These are phyloP conservation scores for Carollia perspicillata DNA, from an alignment of 2,113 vertebrate species.

Conservation along the genomic window DNA sequence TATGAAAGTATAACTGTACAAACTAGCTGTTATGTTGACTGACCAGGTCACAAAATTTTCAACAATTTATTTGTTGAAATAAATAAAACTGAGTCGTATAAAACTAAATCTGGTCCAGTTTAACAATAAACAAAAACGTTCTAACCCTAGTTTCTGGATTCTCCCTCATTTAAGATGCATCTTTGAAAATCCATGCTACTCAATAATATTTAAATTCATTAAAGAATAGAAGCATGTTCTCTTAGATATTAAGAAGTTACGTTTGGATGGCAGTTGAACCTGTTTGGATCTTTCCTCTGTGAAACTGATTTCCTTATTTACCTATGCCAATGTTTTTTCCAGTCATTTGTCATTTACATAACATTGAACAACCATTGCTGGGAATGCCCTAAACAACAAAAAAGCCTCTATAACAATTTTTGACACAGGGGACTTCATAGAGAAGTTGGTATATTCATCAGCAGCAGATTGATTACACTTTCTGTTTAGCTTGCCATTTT, in stretches of 20 bases:
- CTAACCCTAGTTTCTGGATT: conserved; percentile 44
- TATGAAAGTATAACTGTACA: neutral
- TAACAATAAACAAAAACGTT: conserved; percentile 36
- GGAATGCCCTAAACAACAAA: conserved; percentile 89
- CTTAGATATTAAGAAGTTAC: conserved; percentile 74
- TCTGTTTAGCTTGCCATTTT: conserved; percentile 92
- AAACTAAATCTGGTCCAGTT: conserved; percentile 24
- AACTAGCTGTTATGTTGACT: conserved; percentile 23
- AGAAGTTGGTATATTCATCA: conserved; percentile 88
- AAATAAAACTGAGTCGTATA: neutral
- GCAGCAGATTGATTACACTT: conserved; percentile 86
- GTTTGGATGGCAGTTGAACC: conserved; percentile 69
- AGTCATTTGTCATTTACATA: conserved; percentile 86
- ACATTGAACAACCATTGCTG: conserved; percentile 85
- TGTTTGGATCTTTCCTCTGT: conserved; percentile 77
- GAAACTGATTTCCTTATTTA: conserved; percentile 79
- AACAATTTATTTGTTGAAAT: conserved; percentile 24
- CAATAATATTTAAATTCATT: conserved; percentile 53
- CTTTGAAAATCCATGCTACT: conserved; percentile 22
- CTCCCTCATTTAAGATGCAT: neutral
- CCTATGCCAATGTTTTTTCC: conserved; percentile 76
- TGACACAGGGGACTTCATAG: conserved; percentile 84
- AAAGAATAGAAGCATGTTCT: conserved; percentile 51
- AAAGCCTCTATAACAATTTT: conserved; percentile 88
- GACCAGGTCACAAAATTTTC: conserved; percentile 10